Base-by-base conservation (phyloP, 2,888 invertebrate genomes). In the Leptopilina drosophilae region DNA sequence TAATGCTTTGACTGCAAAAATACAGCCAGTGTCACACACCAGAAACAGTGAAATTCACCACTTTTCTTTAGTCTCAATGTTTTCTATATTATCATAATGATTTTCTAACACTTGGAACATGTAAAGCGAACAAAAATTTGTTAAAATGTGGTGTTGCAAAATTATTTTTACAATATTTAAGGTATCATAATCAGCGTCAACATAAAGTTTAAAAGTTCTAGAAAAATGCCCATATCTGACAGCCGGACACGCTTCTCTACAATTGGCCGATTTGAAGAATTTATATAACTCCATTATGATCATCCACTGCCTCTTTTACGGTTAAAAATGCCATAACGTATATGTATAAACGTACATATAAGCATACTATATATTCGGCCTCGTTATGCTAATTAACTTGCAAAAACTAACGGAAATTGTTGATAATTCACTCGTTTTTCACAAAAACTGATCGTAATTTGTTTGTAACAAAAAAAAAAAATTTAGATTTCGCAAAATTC, bases 241-340 rank as follows among this genome's bases (percentile, higher is more conserved):
- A 64, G 77, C 77, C 82, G 78, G 79, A 79, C 82, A 84, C 84
- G 85, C 83, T 83, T 65, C 81, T 81, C 76, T 81, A 81, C 81
- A 81, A 86, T 84, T 82, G 82, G 77, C 64, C 80, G 82, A 85
- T 87, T 83, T 83, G 78, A 81, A 79, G 80, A 83, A 85, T 86
- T 85, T 84, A 82, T 83, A 81, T 77, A 83, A 83, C 82, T 80
- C 81, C 82, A 81, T 81, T 81, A 82, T 76, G 76, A 76, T 76
- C 76, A 59, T 62, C 64, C 46, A 64, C 56, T 33, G n/a, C 7
- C 33, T 76, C 49, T 77, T 53, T 49, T 46, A 46, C 46, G 46
- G 77, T 73, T 73, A 73, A 77, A 64, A 77, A 64, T 77, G n/a
- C 77, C 64, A 77, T 77, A 64, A 77, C 53, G 77, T 53, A 79